Evolutionary conservation across 2,113 vertebrate species (phyloP), one percentile per base, ranked within the genome.

Genomic region (Emydura subglobosa): DNA sequence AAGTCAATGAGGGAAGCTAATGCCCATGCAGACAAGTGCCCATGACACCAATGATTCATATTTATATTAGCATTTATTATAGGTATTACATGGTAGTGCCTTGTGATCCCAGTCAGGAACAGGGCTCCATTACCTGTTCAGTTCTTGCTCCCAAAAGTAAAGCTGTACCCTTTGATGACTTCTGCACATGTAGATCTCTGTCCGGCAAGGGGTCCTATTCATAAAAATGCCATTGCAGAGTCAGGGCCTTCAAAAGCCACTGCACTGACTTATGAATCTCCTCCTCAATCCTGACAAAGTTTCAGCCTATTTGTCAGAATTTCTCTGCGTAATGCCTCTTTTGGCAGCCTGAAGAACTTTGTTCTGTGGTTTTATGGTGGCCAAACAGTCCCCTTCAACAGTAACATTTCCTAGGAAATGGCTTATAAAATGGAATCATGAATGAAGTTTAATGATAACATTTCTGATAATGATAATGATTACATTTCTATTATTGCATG

Each of bases 21-120:
- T 61, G 42, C n/a, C 0, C 27, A 80, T 87, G 8, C 1, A 82
- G 7, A 0, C 29, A 16, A 21, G 44, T 65, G 47, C 27, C 0
- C 24, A 81, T 85, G 54, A 21, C 16, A 76, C 5, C 50, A 68
- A 74, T 88, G 61, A 47, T 51, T 95, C 22, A 31, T 5, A 76
- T 76, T n/a, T 68, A 76, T 76, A 44, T 44, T 76, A 25, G 14
- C 22, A 86, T 12, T 51, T 13, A 44, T 76, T 76, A 44, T 76
- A 54, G 22, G 25, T 42, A 53, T 29, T 34, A 19, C 16, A 54
- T 21, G 10, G 14, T 74, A 24, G 19, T 42, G 39, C 68, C 68
- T 39, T 5, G 21, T 39, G 39, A 19, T 24, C 39, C 72, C 22
- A 44, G 21, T 39, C 39, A 25, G 24, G 29, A 12, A 34, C 5